phyloP scores from a whole-genome alignment of 2,113 vertebrate genomes.

The Epinephelus lanceolatus region DNA sequence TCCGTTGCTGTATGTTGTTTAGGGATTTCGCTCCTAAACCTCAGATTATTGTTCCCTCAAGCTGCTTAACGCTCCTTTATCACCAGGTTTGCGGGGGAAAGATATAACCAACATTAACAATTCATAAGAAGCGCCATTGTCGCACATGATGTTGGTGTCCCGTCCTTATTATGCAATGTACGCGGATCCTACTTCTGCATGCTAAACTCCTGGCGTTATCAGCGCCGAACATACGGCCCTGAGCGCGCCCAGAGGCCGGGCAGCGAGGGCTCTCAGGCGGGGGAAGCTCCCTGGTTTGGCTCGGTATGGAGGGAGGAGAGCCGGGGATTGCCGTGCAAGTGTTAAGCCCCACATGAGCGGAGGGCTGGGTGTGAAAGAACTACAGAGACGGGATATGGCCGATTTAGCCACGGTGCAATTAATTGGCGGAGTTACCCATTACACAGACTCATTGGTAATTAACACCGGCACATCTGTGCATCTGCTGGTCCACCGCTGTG shows the following conservation, averaged over 20 bases:
- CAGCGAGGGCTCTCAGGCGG: constrained; percentile 56
- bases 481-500: constrained; percentile 63
- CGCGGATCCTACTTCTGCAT: constrained; percentile 57
- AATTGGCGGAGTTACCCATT: constrained; percentile 69
- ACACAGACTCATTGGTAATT: constrained; percentile 72
- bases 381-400: constrained; percentile 35
- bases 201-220: constrained; percentile 77
- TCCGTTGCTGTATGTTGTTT: constrained; percentile 61
- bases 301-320: constrained; percentile 44
- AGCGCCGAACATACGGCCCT: constrained; percentile 77
- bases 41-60: constrained; percentile 79
- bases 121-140: constrained; percentile 78
- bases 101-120: constrained; percentile 78
- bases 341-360: constrained; percentile 20
- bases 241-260: constrained; percentile 69
- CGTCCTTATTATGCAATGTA: constrained; percentile 67
- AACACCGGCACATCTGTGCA: constrained; percentile 69
- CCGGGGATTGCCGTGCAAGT: constrained; percentile 4
- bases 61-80: constrained; percentile 80
- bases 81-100: constrained; percentile 70
- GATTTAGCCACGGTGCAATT: constrained; percentile 68
- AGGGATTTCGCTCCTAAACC: constrained; percentile 79
- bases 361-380: constrained; percentile 16
- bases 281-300: constrained; percentile 52
- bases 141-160: constrained; percentile 58